A percentile compares a stretch with the other conserved stretches of the same genome.
These are phyloP conservation scores for Menidia menidia DNA, from an alignment of 2,797 vertebrate species.

Conservation along the genomic window DNA sequence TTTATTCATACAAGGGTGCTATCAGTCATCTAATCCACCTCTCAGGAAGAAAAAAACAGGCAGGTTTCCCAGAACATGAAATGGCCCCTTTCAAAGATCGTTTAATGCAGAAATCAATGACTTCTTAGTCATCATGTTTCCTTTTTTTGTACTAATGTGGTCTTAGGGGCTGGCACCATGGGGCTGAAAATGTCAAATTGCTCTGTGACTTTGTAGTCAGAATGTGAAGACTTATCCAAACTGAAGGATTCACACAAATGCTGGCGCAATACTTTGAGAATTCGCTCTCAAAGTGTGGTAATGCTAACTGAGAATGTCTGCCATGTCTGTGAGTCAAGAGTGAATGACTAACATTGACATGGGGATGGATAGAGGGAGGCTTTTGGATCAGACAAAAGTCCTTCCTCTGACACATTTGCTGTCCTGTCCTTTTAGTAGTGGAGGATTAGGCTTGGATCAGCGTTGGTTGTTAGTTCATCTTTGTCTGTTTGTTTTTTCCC, in stretches of 20 bases:
- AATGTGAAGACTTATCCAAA: neutral
- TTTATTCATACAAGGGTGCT: too few relatives aligned
- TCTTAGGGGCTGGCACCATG: neutral
- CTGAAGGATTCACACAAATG: slow-evolving; percentile 3
- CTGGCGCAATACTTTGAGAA: slow-evolving; percentile 5
- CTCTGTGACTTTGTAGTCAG: neutral
- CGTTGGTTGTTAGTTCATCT: neutral
- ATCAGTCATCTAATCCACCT: too few relatives aligned
- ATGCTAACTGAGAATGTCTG: slow-evolving; percentile 11
- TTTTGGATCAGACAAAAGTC: slow-evolving; percentile 12
- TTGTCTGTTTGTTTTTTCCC: slow-evolving; percentile 4
- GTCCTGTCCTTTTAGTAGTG: neutral
- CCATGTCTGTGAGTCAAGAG: slow-evolving; percentile 42
- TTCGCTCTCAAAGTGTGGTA: slow-evolving; percentile 51
- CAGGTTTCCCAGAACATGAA: too few relatives aligned
- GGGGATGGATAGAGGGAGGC: slow-evolving; percentile 46
- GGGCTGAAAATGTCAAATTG: neutral
- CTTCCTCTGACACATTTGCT: slow-evolving; percentile 22
- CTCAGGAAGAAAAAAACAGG: too few relatives aligned
- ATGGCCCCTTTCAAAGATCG: neutral
- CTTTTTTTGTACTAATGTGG: neutral
- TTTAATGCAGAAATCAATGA: neutral
- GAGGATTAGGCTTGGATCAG: slow-evolving; percentile 3
- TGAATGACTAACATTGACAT: slow-evolving; percentile 36
- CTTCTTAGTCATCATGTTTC: neutral